Evolutionary conservation across 2,113 vertebrate genomes (phyloP), one percentile per base, ranked within the genome.

Genomic region (Gymnobelideus leadbeateri): DNA sequence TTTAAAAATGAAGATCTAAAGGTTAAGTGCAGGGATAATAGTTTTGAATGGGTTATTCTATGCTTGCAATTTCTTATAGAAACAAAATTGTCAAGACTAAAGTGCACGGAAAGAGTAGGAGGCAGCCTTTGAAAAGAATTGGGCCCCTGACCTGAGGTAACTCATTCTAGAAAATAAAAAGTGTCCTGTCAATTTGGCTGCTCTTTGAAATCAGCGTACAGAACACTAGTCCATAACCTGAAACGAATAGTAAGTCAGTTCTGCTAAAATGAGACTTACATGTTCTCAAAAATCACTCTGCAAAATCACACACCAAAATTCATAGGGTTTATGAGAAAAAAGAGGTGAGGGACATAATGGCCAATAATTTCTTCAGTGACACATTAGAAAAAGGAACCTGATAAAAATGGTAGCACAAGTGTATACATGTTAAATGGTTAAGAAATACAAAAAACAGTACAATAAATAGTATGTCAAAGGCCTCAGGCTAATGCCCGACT

Each of bases 21-120:
- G 55, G 28, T 3, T 94, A 96, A 97, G 91, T 94, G 46, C 5
- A 95, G 51, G 19, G 31, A 94, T 94, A 47, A 95, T 92, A 92
- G 57, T 21, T 11, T 94, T 95, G 93, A 96, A 93, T 90, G 90
- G 94, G 90, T 89, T 23, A 8, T 92, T 94, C 10, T 95, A 31
- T 37, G 46, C 93, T 46, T 95, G 93, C 3, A 95, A 11, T 46
- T n/a, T 54, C 28, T 26, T 1, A 19, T 1, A 91, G 77, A 94
- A 96, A 43, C 89, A 93, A 97, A 94, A 93, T n/a, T 92, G 19
- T 25, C 26, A 0, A 37, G 91, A 43, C 43, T 95, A 92, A 96
- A 96, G 5, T 90, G 25, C 31, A 51, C 28, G 89, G 47, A n/a
- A 84, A 43, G 28, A n/a, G 91, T 93, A 92, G 3, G 47, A 68